Base-by-base conservation (phyloP, 2,113 vertebrate genomes). In the Larimichthys crocea region DNA sequence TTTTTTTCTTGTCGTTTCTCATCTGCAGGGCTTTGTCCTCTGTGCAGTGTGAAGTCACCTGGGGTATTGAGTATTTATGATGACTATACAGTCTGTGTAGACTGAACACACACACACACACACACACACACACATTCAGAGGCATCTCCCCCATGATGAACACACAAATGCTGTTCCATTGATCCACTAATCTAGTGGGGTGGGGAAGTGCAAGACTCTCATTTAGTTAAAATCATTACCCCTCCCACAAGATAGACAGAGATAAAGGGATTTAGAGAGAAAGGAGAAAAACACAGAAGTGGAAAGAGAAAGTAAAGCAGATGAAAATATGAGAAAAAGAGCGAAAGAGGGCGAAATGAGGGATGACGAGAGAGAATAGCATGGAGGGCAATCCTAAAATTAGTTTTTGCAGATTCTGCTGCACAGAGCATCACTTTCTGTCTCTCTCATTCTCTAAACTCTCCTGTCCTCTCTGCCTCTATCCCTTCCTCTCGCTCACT, bases 201-300 rank as follows among this genome's bases (percentile, higher is more conserved):
- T 70, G 56, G 80, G 67, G 84, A 80, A 84, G 59, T 80, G 86
- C 74, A 89, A 82, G 88, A 91, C 76, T 90, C 86, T 91, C 88
- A 86, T 91, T 92, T 86, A 85, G 77, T 85, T 90, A 83, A 92
- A 92, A 88, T 91, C 90, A 89, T 90, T 92, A 87, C 67, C 50
- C 42, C 77, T 72, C 69, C 79, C 29, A 67, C 44, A 82, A 85
- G 85, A 93, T 81, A 79, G 83, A 87, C 80, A 74, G 66, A 76
- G 82, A 76, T 82, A 64, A 80, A 65, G 67, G 64, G 77, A 79
- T 86, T 79, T 60, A n/a, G 74, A 61, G 60, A 50, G 20, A 84
- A 64, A 70, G 24, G 46, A 79, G 29, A 49, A 40, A 86, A 80
- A 53, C 40, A 48, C 49, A 24, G 29, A 71, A 11, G 19, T 22